Evolutionary conservation across 2,113 vertebrate species (phyloP), one percentile per base, ranked within the genome.

Genomic region (Rhizomys pruinosus): DNA sequence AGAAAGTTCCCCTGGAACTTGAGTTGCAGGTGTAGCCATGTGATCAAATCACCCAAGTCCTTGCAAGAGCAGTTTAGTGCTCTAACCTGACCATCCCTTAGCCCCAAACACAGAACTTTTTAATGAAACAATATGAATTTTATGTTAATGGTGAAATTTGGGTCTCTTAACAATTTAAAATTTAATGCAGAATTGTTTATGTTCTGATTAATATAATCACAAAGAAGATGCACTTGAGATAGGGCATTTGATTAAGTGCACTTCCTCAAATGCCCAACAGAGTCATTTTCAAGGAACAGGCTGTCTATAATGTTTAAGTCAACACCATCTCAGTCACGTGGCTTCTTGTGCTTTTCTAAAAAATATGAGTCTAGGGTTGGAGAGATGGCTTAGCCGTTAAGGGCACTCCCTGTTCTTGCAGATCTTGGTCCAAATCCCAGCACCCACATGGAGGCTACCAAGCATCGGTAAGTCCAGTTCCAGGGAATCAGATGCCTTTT

Each of bases 161-260:
- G 90, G 78, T 84, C 55, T 95, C 93, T 95, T 1, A n/a, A n/a
- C n/a, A 97, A 94, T 96, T 97, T 97, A 97, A 97, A 96, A 94
- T 96, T 94, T 96, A 96, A 96, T 94, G 68, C 86, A 93, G 61
- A 94, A 34, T 91, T 96, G 93, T 90, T 69, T 71, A 0, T 76
- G 80, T 92, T 95, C 88, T 11, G 95, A 25, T 16, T 64, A 73
- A 73, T 64, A 73, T 5, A 69, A 63, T 84, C 15, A 87, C 89
- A 97, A 91, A 52, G 34, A 94, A 82, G 57, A 91, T 80, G n/a
- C 15, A 91, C 17, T 94, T 42, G 89, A 90, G 39, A 69, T 64
- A 64, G 15, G 73, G 76, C 57, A 77, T 44, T 92, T n/a, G 69
- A 66, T 61, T 89, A 55, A 44, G 76, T 2, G 10, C 0, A 34